Conservation (phyloP, 2,113 vertebrate species). For the Cyanoramphus novaezelandiae region DNA sequence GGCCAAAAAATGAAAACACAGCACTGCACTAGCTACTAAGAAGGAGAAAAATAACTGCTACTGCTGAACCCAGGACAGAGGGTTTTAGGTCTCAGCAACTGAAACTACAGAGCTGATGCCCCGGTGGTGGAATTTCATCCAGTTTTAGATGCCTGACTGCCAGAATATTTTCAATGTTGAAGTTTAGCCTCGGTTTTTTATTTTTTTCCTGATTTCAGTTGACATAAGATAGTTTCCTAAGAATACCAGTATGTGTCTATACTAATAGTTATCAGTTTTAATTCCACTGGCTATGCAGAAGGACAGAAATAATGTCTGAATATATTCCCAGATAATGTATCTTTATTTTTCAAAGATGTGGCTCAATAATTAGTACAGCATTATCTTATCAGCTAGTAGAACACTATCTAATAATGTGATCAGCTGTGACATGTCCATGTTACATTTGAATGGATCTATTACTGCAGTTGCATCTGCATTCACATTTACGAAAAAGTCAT, state of each 20-base stretch:
- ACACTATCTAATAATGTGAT: background rate
- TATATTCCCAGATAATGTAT: background rate
- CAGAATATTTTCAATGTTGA: background rate
- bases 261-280: background rate
- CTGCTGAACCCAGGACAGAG: no score
- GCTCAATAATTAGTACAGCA: background rate
- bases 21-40: no score
- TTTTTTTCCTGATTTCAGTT: background rate
- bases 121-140: background rate
- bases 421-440: background rate
- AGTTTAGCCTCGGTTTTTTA: rapidly evolving
- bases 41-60: no score
- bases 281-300: background rate
- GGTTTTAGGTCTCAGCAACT: background rate
- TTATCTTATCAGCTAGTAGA: background rate
- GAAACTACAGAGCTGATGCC: background rate
- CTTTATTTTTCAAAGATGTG: background rate
- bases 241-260: background rate
- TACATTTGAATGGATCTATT: background rate
- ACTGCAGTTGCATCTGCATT: background rate
- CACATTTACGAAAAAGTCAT: background rate
- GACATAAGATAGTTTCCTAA: background rate
- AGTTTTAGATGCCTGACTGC: background rate
- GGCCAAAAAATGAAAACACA: no score
- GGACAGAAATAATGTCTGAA: background rate